phyloP scores from a whole-genome alignment of 1,140 invertebrate species.

The Drosophila seguyi region DNA sequence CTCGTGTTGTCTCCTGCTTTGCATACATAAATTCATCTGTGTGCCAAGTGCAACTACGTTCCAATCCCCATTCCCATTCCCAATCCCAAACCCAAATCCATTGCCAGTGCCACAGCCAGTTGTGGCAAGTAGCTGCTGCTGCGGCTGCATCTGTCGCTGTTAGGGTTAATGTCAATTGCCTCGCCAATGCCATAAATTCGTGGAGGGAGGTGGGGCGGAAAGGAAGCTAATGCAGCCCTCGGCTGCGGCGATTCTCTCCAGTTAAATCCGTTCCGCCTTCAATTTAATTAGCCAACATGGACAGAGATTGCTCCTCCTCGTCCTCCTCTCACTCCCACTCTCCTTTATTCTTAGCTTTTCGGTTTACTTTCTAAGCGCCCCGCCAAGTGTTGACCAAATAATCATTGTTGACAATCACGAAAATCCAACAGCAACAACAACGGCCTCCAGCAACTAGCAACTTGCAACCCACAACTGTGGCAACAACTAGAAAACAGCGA shows the following conservation, averaged over 20 bases:
- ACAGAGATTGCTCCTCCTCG: constrained; percentile 23
- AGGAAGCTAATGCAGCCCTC: constrained; percentile 46
- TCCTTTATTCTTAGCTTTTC: not conserved
- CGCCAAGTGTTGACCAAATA: constrained; percentile 70
- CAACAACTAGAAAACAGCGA: constrained; percentile 33
- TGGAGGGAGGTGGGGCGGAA: constrained; percentile 3
- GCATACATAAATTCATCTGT: constrained; percentile 82
- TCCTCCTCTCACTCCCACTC: not conserved
- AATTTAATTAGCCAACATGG: constrained; percentile 68
- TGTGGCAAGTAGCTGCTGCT: constrained; percentile 30
- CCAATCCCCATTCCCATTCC: constrained; percentile 9
- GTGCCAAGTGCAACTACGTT: constrained; percentile 52
- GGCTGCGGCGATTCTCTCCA: constrained; percentile 41
- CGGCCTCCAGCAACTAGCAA: constrained; percentile 6
- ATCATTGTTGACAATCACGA: constrained; percentile 83
- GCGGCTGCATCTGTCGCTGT: constrained; percentile 70
- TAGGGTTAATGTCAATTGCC: constrained; percentile 81
- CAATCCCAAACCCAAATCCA: constrained; percentile 4
- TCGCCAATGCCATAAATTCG: constrained; percentile 73
- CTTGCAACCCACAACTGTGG: constrained; percentile 25
- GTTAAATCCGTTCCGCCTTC: constrained; percentile 49
- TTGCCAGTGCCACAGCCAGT: constrained; percentile 25
- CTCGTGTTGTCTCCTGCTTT: constrained; percentile 44
- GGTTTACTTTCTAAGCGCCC: constrained; percentile 59
- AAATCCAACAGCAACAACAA: constrained; percentile 31